phyloP scores from a whole-genome alignment of 2,797 vertebrate genomes.

The Liparis tanakae region DNA sequence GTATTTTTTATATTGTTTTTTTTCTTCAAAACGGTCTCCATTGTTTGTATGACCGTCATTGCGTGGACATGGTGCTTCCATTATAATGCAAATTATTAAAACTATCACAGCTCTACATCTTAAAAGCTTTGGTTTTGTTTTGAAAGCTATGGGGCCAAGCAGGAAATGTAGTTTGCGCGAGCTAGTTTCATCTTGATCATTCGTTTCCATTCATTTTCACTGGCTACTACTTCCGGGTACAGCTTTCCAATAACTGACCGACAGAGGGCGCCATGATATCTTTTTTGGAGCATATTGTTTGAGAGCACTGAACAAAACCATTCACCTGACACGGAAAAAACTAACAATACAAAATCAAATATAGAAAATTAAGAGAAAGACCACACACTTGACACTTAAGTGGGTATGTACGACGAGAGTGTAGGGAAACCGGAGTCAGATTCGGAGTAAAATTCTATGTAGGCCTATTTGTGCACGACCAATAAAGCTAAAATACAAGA shows the following conservation, averaged over 20 bases:
- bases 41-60: background rate
- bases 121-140: background rate
- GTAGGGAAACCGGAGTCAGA: too few relatives aligned
- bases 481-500: background rate
- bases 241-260: background rate
- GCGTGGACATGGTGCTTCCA: background rate
- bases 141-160: background rate
- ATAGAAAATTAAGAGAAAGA: background rate
- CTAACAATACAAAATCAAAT: conserved; percentile 4
- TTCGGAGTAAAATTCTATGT: too few relatives aligned
- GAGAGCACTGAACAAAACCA: background rate
- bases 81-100: background rate
- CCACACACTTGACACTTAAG: background rate
- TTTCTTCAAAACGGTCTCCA: background rate
- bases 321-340: background rate
- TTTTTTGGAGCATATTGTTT: background rate
- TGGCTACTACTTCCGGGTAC: conserved; percentile 28
- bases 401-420: too few relatives aligned
- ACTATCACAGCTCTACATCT: too few relatives aligned
- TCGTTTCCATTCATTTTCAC: background rate
- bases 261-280: conserved; percentile 49
- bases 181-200: background rate
- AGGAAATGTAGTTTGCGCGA: background rate
- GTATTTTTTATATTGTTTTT: background rate
- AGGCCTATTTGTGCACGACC: too few relatives aligned